phyloP scores from a whole-genome alignment of 1,140 invertebrate species.

The Leptonema lineaticorne region DNA sequence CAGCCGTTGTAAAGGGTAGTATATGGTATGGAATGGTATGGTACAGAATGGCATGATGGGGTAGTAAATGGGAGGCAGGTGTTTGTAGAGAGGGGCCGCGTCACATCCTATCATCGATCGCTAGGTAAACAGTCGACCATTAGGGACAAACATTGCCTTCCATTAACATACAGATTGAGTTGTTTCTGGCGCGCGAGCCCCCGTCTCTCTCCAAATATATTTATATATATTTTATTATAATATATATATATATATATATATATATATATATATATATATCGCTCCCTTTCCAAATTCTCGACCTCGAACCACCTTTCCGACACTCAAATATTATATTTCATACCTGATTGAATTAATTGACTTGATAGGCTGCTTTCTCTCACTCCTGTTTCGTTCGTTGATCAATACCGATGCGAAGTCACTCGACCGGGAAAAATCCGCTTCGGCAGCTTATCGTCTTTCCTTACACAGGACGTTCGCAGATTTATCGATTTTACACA shows the following conservation, averaged over 20 bases:
- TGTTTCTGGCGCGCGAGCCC: conserved; percentile 25
- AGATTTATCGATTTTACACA: conserved; percentile 15
- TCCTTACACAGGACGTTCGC: background rate
- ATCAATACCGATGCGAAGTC: conserved; percentile 1
- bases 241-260: too few species aligned
- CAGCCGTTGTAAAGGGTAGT: too few species aligned
- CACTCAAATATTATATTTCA: conserved; percentile 38
- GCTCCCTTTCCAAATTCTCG: background rate
- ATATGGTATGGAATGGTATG: too few species aligned
- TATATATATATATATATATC: too few species aligned
- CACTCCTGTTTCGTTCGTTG: background rate
- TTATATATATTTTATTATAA: too few species aligned
- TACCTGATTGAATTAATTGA: conserved; percentile 35
- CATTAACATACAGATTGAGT: conserved; percentile 42
- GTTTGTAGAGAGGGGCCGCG: conserved; percentile 29
- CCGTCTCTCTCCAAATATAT: background rate
- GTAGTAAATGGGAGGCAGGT: conserved; percentile 20
- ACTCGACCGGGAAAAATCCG: conserved; percentile 6
- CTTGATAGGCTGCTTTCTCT: conserved; percentile 8
- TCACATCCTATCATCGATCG: conserved; percentile 35
- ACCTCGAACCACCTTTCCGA: background rate
- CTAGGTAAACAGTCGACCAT: conserved; percentile 37
- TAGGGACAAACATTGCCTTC: conserved; percentile 39
- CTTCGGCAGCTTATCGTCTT: background rate
- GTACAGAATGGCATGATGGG: background rate